Evolutionary conservation across 2,888 invertebrate genomes (phyloP), one percentile per base, ranked within the genome.

Genomic region (Tetragonula carbonaria): DNA sequence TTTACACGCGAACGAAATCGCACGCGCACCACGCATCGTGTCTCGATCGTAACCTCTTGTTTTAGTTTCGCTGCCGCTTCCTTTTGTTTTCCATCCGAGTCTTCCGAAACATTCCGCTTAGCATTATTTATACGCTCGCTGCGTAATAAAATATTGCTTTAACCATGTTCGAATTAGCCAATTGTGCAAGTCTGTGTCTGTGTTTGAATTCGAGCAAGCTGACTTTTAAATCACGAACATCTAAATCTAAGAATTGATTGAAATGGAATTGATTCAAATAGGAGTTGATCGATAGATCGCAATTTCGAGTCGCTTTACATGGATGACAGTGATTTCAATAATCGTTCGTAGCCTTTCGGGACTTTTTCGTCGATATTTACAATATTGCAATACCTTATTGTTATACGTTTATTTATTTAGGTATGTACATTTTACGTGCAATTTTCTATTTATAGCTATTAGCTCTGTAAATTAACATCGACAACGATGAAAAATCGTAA

Each of bases 1-100:
- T 91, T 91, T 91, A 91, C 92, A 92, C 92, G 92, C 91, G 85
- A 90, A 81, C 85, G 66, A 85, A 82, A 88, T 88, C 76, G 85
- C 84, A 83, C 74, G 84, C 78, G 73, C 79, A 73, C 78, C 86
- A 71, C 68, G 80, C 65, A 74, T 45, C 72, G 74, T 75, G 63
- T 67, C 23, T 57, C 78, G 80, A 78, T 66, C 33, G 74, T 67
- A 73, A 70, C 72, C 76, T 72, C 71, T 74, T 82, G 55, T 76
- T 87, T 86, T 79, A 78, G 79, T 88, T 86, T 86, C 88, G 78
- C 87, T 82, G 73, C 23, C 76, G 74, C 62, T 67, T 82, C 84
- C 83, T 82, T 77, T 87, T 83, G 38, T 84, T 86, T 88, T 86
- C 85, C 82, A 11, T 2, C 53, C 51, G 66, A 76, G 50, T 84